Evolutionary conservation across 1,140 invertebrate species (phyloP).

Genomic region (Grapholita molesta): DNA sequence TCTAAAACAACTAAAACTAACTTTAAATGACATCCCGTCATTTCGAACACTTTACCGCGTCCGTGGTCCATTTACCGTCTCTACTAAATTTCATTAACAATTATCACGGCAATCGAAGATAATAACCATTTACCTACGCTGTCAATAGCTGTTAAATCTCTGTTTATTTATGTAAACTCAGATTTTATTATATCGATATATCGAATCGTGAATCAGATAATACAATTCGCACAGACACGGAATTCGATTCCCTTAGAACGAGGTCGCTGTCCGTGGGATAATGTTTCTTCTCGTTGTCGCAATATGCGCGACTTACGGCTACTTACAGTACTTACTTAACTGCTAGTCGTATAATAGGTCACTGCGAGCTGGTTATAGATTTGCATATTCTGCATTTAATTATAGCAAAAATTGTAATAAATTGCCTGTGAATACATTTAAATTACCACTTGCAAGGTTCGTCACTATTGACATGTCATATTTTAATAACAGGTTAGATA

Average conservation of each 20-base stretch:
- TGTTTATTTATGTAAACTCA: background rate
- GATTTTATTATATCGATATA: background rate
- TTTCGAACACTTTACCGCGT: no score
- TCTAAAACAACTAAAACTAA: no score
- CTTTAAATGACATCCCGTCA: no score
- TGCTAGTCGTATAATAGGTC: slow-evolving; percentile 4
- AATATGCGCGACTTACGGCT: slow-evolving; percentile 26
- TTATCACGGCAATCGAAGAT: no score
- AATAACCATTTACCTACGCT: no score
- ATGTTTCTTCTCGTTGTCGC: slow-evolving; percentile 34
- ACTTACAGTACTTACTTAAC: slow-evolving; percentile 26
- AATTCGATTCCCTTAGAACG: slow-evolving; percentile 31
- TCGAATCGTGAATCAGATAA: slow-evolving; percentile 5
- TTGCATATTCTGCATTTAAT: slow-evolving; percentile 8
- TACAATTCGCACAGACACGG: slow-evolving; percentile 25
- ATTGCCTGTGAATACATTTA: background rate
- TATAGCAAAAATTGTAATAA: background rate
- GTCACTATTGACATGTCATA: background rate
- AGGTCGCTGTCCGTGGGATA: slow-evolving; percentile 37
- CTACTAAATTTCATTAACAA: no score
- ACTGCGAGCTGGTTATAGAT: background rate
- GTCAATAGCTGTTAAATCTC: no score
- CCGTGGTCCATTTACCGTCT: no score
- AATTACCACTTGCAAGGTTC: background rate
- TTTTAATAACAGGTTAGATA: background rate